phyloP scores from a whole-genome alignment of 2,797 vertebrate species.

The Epinephelus coioides region DNA sequence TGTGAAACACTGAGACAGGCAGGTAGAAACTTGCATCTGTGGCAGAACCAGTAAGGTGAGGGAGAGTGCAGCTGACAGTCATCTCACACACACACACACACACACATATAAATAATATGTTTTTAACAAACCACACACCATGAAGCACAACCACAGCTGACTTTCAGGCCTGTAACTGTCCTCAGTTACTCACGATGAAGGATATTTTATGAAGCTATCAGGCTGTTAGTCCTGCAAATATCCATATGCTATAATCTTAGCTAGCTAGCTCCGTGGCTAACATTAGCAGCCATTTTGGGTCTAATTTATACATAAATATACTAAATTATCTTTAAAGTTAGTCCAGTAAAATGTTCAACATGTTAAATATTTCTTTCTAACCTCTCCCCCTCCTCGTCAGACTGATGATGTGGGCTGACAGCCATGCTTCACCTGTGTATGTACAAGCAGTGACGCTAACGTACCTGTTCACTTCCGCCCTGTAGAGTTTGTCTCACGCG shows the following conservation, averaged over 20 bases:
- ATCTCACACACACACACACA: slow-evolving; percentile 2
- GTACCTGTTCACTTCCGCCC: slow-evolving; percentile 51
- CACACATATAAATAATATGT: background rate
- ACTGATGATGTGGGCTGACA: background rate
- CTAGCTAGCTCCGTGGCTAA: background rate
- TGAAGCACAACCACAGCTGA: background rate
- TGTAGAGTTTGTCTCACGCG: background rate
- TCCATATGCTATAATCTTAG: no score
- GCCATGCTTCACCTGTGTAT: background rate
- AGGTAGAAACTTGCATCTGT: slow-evolving; percentile 84
- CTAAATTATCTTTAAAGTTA: background rate
- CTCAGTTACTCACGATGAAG: background rate
- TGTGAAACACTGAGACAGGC: slow-evolving; percentile 78
- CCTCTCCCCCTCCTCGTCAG: background rate
- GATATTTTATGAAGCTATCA: background rate
- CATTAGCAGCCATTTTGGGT: no score
- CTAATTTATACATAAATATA: accelerated
- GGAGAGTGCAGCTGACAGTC: slow-evolving; percentile 45
- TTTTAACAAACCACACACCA: background rate
- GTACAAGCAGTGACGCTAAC: slow-evolving; percentile 4
- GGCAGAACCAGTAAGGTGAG: slow-evolving; percentile 85
- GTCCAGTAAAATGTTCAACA: background rate
- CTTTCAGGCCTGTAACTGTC: no score
- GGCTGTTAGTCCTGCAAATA: background rate
- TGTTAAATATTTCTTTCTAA: background rate